Evolutionary conservation across 2,113 vertebrate genomes (phyloP).

Genomic region (Puffinus mauretanicus): DNA sequence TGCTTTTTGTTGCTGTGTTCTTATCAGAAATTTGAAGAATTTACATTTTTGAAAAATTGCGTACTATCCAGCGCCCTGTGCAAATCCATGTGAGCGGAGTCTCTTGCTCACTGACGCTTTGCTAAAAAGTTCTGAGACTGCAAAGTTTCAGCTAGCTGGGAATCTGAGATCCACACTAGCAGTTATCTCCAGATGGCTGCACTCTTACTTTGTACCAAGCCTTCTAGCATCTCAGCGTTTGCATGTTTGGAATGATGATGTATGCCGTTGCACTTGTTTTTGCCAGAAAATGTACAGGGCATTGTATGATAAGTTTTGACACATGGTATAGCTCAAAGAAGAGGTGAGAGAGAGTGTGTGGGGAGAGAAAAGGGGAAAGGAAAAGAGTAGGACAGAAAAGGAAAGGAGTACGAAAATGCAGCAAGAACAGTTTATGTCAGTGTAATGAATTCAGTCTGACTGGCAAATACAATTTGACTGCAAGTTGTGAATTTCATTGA

Average conservation of each 20-base stretch:
- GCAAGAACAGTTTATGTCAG: constrained; percentile 41
- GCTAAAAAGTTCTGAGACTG: constrained; percentile 33
- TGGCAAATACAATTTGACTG: constrained; percentile 71
- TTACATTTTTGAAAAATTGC: background rate
- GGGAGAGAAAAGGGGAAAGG: background rate
- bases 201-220: constrained; percentile 35
- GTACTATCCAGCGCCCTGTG: background rate
- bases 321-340: constrained; percentile 40
- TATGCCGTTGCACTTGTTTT: constrained; percentile 63
- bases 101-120: background rate
- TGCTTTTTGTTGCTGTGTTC: background rate
- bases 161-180: constrained; percentile 11
- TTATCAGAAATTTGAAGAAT: background rate
- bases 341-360: background rate
- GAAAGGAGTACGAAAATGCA: constrained; percentile 5
- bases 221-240: constrained; percentile 34
- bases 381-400: background rate
- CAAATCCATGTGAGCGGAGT: background rate
- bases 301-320: constrained; percentile 60
- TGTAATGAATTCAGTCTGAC: constrained; percentile 68
- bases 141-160: constrained; percentile 23
- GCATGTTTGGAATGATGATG: constrained; percentile 53
- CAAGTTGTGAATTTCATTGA: constrained; percentile 72
- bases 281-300: constrained; percentile 52
- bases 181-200: constrained; percentile 67